Evolutionary conservation across 2,113 vertebrate genomes (phyloP).

Genomic region (Spheniscus mendiculus): DNA sequence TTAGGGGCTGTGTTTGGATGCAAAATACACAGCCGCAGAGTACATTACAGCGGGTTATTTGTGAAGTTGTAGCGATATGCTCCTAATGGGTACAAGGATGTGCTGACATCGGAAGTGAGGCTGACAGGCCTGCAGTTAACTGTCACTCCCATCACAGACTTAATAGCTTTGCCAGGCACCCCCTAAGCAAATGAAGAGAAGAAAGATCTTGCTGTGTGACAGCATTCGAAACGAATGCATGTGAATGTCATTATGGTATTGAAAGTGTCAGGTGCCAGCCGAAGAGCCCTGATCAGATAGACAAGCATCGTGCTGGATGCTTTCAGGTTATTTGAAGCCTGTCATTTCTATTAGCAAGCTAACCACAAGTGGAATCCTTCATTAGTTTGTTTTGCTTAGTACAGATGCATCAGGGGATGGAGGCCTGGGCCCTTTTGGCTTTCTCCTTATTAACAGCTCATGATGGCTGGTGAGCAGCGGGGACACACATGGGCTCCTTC

Average conservation of each 20-base stretch:
- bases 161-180: slow-evolving; percentile 84
- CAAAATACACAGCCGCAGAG: not conserved
- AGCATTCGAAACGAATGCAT: slow-evolving; percentile 76
- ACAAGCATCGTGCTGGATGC: slow-evolving; percentile 76
- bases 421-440: slow-evolving; percentile 80
- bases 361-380: slow-evolving; percentile 79
- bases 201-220: slow-evolving; percentile 80
- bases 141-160: slow-evolving; percentile 83
- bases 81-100: slow-evolving; percentile 81
- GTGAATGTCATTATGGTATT: slow-evolving; percentile 83
- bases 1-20: slow-evolving; percentile 48
- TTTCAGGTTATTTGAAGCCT: slow-evolving; percentile 83
- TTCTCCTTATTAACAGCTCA: slow-evolving; percentile 93
- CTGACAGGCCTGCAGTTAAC: slow-evolving; percentile 81
- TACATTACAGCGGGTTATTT: slow-evolving; percentile 57
- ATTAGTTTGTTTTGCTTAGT: slow-evolving; percentile 79
- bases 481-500: slow-evolving; percentile 56
- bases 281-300: slow-evolving; percentile 80
- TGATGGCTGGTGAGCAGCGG: slow-evolving; percentile 84
- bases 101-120: slow-evolving; percentile 79
- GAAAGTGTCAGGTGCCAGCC: slow-evolving; percentile 81
- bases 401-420: slow-evolving; percentile 52
- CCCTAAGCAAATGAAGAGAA: slow-evolving; percentile 79
- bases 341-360: slow-evolving; percentile 82
- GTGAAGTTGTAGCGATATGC: slow-evolving; percentile 63